Conservation (phyloP, 2,888 invertebrate species). For the Mimas tiliae region DNA sequence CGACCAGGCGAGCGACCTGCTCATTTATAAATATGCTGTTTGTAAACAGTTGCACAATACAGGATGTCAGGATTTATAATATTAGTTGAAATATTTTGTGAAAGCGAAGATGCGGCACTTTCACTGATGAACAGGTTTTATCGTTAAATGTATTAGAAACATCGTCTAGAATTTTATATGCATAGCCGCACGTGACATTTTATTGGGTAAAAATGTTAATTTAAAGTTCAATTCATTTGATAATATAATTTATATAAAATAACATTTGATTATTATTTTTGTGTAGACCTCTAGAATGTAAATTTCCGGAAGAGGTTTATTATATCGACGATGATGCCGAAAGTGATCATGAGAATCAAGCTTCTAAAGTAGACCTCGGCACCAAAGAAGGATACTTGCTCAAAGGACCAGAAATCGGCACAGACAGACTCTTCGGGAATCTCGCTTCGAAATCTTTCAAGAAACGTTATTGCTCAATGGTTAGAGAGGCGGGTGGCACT, state of each 20-base stretch:
- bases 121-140: constrained; percentile 26
- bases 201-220: not conserved
- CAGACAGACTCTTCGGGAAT: constrained; percentile 95
- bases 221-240: no score
- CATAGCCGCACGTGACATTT: not conserved
- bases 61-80: constrained; percentile 10
- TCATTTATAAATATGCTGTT: not conserved
- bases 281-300: constrained; percentile 66
- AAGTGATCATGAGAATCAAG: constrained; percentile 89
- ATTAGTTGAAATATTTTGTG: constrained; percentile 13
- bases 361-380: constrained; percentile 89
- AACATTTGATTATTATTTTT: constrained; percentile 19
- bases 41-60: not conserved
- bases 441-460: constrained; percentile 97
- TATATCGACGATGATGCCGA: constrained; percentile 95
- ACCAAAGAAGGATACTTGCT: constrained; percentile 96
- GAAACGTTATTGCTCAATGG: constrained; percentile 93
- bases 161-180: not conserved
- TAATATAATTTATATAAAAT: constrained; percentile 14
- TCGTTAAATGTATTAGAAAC: not conserved
- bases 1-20: no score
- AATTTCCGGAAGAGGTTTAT: constrained; percentile 90
- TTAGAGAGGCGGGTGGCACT: constrained; percentile 95
- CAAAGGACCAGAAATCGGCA: constrained; percentile 96
- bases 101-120: constrained; percentile 20